Evolutionary conservation across 2,113 vertebrate genomes (phyloP).

Genomic region (Muntiacus reevesi): DNA sequence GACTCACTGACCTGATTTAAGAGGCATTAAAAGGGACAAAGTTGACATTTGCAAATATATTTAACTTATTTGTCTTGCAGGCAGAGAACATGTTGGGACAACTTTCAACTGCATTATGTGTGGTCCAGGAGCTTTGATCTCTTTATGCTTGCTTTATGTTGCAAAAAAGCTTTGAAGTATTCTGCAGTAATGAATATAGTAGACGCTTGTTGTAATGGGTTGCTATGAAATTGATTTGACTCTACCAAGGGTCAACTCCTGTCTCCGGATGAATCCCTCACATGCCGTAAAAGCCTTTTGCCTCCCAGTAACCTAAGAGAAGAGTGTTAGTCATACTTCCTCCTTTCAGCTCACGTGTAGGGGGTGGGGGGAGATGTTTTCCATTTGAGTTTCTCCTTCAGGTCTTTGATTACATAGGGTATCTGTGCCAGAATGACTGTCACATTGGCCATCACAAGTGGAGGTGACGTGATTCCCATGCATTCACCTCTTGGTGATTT

Average conservation of each 20-base stretch:
- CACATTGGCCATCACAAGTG: neutral
- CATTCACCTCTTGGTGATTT: neutral
- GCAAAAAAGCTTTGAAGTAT: constrained; percentile 55
- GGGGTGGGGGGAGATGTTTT: neutral
- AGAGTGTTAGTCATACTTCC: constrained; percentile 31
- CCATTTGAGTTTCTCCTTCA: neutral
- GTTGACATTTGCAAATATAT: constrained; percentile 70
- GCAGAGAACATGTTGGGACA: constrained; percentile 66
- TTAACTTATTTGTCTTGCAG: constrained; percentile 69
- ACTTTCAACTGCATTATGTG: constrained; percentile 58
- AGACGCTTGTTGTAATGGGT: constrained; percentile 39
- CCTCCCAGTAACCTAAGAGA: neutral
- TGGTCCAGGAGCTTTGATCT: constrained; percentile 64
- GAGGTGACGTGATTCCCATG: neutral
- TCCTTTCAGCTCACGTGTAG: neutral
- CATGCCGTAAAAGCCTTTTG: constrained; percentile 41
- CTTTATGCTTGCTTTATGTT: constrained; percentile 56
- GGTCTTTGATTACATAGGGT: neutral
- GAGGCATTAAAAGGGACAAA: constrained; percentile 62
- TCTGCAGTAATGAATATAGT: constrained; percentile 45
- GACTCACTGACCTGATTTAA: constrained; percentile 69
- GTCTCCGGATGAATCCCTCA: constrained; percentile 8
- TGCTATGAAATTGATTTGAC: constrained; percentile 59
- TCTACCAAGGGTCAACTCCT: constrained; percentile 49
- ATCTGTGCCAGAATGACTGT: neutral